A percentile compares a stretch with the other conserved stretches of the same genome.
phyloP scores from a whole-genome alignment of 2,797 vertebrate species.

The Adrianichthys oophorus region DNA sequence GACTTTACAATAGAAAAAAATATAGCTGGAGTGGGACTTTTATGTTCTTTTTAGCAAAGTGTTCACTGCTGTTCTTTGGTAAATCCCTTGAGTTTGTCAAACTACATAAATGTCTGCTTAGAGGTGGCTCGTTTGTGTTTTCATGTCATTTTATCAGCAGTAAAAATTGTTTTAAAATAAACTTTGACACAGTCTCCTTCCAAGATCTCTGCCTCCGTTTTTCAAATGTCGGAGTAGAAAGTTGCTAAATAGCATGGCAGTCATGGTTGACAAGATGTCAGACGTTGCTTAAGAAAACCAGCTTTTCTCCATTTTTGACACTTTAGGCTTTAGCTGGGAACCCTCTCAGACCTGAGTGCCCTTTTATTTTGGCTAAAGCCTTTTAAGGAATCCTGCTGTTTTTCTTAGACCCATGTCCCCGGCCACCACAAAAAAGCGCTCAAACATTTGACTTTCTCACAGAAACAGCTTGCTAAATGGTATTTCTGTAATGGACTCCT shows the following conservation, averaged over 20 bases:
- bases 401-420: conserved; percentile 68
- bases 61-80: too few species aligned
- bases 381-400: conserved; percentile 77
- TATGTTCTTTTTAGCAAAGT: too few species aligned
- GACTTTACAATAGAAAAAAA: too few species aligned
- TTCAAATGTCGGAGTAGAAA: conserved; percentile 45
- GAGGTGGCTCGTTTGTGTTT: too few species aligned
- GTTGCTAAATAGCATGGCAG: conserved; percentile 58
- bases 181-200: too few species aligned
- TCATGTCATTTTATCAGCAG: too few species aligned
- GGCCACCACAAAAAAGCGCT: conserved; percentile 72
- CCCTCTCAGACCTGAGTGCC: conserved; percentile 73
- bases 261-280: conserved; percentile 66
- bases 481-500: conserved; percentile 86
- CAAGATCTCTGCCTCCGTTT: conserved; percentile 33
- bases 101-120: too few species aligned
- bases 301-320: conserved; percentile 75
- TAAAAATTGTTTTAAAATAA: too few species aligned
- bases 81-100: too few species aligned
- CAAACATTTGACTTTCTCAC: conserved; percentile 86
- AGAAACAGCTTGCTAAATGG: conserved; percentile 86
- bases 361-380: conserved; percentile 71
- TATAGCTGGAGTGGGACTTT: too few species aligned
- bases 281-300: conserved; percentile 62
- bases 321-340: conserved; percentile 78